Evolutionary conservation across 23 tunicate species (phyloP), one percentile per base, ranked within the genome.

Genomic region (Trididemnum nubilum): DNA sequence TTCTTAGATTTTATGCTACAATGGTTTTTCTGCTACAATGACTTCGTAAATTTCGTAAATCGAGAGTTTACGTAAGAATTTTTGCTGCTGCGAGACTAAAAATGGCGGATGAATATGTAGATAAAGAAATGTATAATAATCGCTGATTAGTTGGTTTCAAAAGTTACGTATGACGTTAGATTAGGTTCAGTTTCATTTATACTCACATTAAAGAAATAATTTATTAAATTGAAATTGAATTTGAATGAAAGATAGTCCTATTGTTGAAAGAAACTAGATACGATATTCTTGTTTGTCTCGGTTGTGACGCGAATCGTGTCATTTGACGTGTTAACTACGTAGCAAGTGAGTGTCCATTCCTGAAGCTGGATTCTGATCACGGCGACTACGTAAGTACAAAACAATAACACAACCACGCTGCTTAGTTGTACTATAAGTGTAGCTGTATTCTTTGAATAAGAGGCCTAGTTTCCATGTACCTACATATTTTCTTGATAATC

Each of bases 301-400:
- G 78, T 73, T 38, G 90, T 86, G 90, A 86, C 90, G 90, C 84
- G 90, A 61, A 79, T 86, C 84, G 85, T 86, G 90, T 86, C 90
- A 86, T 86, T 86, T 86, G 90, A 86, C 90, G 90, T 76, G 77
- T 60, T 77, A 60, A n/a, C 81, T 79, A 79, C 85, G 84, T 79
- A 79, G 85, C 84, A 86, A 66, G 73, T 22, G 76, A 76, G 90
- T 86, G 90, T 86, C 90, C 90, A 86, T 44, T 86, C 82, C 71
- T 64, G 84, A 80, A 79, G 89, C 89, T 76, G 89, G 81, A 85
- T 85, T 85, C 65, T 28, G 39, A 36, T 36, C 61, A 70, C 65
- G 73, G 50, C 69, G 80, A 79, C 90, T 79, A 86, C 84, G 90
- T 86, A 86, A 86, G 90, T 86, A 86, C 84, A 76, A 79, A 86